A percentile compares a stretch with the other conserved stretches of the same genome.
These are phyloP conservation scores for Bostrychus sinensis DNA, from an alignment of 2,113 vertebrate genomes.

Conservation along the genomic window DNA sequence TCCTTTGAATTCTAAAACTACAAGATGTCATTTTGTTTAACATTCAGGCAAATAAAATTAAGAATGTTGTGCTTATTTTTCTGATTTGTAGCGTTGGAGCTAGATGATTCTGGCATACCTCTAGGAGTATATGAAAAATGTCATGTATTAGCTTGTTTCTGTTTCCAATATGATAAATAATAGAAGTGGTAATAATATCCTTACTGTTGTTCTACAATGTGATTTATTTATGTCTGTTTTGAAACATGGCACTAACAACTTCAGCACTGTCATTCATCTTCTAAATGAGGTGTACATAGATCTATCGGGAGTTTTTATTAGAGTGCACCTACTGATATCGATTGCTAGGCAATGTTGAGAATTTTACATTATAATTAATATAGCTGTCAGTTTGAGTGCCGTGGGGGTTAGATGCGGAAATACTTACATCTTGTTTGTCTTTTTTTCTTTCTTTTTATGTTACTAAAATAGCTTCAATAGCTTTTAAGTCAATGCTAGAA, in stretches of 20 bases:
- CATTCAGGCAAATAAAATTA: too few species aligned
- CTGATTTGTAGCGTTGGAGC: too few species aligned
- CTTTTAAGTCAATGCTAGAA: too few species aligned
- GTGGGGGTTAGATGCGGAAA: neutral
- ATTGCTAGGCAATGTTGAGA: neutral
- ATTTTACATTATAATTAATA: neutral
- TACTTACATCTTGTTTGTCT: neutral
- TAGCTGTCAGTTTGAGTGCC: neutral
- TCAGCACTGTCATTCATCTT: conserved; percentile 4
- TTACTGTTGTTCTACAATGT: neutral
- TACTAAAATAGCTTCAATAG: conserved; percentile 3
- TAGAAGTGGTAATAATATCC: neutral
- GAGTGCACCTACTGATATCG: neutral
- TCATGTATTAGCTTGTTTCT: neutral
- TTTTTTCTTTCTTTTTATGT: neutral
- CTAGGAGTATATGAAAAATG: neutral
- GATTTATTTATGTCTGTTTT: neutral
- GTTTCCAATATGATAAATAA: neutral
- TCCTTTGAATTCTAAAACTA: too few species aligned
- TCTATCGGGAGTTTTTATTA: neutral
- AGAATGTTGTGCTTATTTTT: too few species aligned
- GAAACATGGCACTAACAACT: neutral
- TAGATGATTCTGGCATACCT: too few species aligned
- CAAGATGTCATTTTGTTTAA: too few species aligned
- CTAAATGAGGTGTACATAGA: neutral